Percentiles rank a stretch among this genome's conserved stretches.
These are phyloP conservation scores for Philopedon plagiatum DNA, from an alignment of 2,888 invertebrate species.

Conservation along the genomic window DNA sequence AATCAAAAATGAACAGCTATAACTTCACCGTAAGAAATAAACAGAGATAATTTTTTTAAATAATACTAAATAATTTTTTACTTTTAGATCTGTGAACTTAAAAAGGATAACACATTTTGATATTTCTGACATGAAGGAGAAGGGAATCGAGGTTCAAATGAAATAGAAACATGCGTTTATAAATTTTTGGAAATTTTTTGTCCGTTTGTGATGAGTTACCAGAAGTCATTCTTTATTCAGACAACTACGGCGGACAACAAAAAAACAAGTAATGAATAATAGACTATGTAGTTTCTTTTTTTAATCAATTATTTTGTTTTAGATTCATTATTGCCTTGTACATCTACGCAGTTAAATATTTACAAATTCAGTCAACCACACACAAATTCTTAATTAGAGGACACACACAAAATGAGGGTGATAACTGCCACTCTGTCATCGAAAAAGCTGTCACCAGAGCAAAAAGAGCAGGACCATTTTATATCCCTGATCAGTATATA, in stretches of 20 bases:
- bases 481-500: background rate
- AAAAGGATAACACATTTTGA: background rate
- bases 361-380: background rate
- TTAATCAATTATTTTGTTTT: no score
- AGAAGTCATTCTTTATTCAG: background rate
- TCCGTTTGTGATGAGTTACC: no score
- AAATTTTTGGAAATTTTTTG: background rate
- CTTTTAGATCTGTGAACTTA: background rate
- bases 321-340: background rate
- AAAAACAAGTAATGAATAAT: background rate
- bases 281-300: no score
- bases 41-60: no score
- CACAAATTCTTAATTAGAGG: background rate
- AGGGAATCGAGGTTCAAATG: background rate
- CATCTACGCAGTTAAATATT: background rate
- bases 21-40: background rate
- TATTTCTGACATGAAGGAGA: background rate
- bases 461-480: background rate
- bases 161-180: background rate
- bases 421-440: background rate
- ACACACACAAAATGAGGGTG: conserved; percentile 3
- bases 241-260: background rate
- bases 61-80: no score
- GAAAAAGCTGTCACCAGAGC: background rate
- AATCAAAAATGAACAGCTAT: background rate